Percentiles rank a stretch among this genome's conserved stretches.
Conservation (phyloP, 1,140 invertebrate species). For the Drosophila lacertosa region DNA sequence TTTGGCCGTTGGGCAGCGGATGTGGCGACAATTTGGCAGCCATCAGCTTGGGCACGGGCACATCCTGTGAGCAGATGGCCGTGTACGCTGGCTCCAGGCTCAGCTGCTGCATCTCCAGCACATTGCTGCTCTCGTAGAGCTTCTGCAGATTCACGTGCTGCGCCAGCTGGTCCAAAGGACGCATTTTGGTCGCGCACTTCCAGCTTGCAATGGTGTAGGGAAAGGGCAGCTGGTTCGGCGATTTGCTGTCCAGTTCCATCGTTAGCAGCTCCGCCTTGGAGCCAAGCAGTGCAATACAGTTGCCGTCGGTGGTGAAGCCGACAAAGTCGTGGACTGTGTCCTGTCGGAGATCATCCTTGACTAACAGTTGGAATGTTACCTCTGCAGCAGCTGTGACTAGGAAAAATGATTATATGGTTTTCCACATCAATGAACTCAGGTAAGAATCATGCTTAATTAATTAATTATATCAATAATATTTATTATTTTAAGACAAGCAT, state of each 20-base stretch:
- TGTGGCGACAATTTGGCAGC: conserved; percentile 32
- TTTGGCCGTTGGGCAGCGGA: conserved; percentile 30
- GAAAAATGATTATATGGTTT: too few relatives aligned
- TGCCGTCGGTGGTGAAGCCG: conserved; percentile 16
- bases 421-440: too few relatives aligned
- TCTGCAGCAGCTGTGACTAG: conserved; percentile 5
- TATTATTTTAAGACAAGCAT: too few relatives aligned
- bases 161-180: conserved; percentile 47
- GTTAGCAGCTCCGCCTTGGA: conserved; percentile 48
- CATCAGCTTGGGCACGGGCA: conserved; percentile 24
- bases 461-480: too few relatives aligned
- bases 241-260: conserved; percentile 52
- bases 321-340: conserved; percentile 55
- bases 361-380: conserved; percentile 32
- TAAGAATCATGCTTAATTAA: too few relatives aligned
- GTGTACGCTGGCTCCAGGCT: conserved; percentile 51
- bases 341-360: conserved; percentile 38
- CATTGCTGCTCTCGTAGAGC: conserved; percentile 51
- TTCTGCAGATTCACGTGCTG: conserved; percentile 35
- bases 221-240: conserved; percentile 8
- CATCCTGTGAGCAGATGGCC: conserved; percentile 34
- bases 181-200: not conserved
- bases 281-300: conserved; percentile 44
- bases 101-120: conserved; percentile 55
- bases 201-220: conserved; percentile 41